Base-by-base conservation (phyloP, 2,113 vertebrate species). In the Crotalus tigris region DNA sequence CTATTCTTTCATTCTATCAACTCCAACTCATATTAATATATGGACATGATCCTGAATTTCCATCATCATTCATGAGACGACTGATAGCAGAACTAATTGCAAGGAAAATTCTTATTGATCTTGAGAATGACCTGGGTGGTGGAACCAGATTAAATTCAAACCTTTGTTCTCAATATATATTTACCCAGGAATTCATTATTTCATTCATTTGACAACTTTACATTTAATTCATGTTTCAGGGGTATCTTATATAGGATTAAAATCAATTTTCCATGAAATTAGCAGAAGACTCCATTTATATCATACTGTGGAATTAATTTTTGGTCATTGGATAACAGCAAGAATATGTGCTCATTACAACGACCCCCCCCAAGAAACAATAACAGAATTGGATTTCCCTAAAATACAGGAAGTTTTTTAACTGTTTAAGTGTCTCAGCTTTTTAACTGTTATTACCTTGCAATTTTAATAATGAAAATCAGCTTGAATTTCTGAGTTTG, bases 171-270 rank as follows among this genome's bases (percentile, higher is more conserved):
- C 33, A 90, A 23, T 19, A 17, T 85, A 49, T 17, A 24, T 33
- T 10, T 10, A 9, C 3, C 46, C 8, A 58, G 23, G 26, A 81
- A 26, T 7, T 19, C 5, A 13, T 90, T 33, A 15, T 58, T 15
- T 57, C 23, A 12, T 54, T 81, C 46, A 51, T 26, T 90, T 39
- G 29, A 15, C 86, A 87, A 51, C 39, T 87, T 90, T 21, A 23
- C 26, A 89, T 4, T 3, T 89, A 10, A 3, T 21, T 44, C 15
- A 11, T 13, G 7, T 21, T 1, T 24, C 90, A 88, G 3, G 59
- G 44, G n/a, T 9, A 26, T 91, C 51, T 7, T 44, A 0, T 29
- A 10, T 15, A 39, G 64, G 49, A 58, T 13, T 0, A 0, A 86
- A 59, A 49, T 44, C 26, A 17, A 26, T 21, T 91, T 88, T 57